Conservation (phyloP, 2,797 vertebrate species). For the Anniella stebbinsi region DNA sequence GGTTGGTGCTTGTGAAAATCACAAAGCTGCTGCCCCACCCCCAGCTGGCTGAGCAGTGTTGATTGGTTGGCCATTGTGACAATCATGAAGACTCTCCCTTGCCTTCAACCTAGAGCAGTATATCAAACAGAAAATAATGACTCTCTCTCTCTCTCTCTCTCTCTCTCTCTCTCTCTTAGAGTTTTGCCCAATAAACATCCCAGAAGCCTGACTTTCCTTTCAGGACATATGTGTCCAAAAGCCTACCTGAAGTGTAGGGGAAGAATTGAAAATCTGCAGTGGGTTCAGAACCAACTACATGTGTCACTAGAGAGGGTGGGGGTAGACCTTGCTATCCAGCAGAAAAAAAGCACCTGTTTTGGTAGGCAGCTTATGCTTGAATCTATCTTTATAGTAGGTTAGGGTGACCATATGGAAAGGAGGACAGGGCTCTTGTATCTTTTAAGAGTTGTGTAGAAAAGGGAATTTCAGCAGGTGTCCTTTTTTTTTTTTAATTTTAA, state of each 20-base stretch:
- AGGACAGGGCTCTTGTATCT: too few species aligned
- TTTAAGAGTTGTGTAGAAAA: too few species aligned
- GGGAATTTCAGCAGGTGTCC: too few species aligned
- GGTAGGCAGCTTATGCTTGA: too few species aligned
- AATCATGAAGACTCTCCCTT: not conserved
- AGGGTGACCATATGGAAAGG: too few species aligned
- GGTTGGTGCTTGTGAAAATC: not conserved
- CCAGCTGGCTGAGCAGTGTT: not conserved
- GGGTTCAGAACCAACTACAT: not conserved
- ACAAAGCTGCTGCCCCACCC: not conserved
- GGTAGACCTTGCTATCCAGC: not conserved
- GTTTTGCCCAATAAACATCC: not conserved
- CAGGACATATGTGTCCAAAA: not conserved
- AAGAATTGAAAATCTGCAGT: not conserved
- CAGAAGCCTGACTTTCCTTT: too few species aligned
- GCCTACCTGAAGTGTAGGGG: not conserved
- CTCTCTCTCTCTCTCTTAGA: not conserved
- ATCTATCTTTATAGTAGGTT: too few species aligned
- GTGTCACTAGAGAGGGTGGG: not conserved
- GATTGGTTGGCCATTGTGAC: not conserved
- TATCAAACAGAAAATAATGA: not conserved
- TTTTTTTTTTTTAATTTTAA: too few species aligned
- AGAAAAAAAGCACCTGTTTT: not conserved
- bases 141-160: not conserved
- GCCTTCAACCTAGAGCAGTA: not conserved